A percentile compares a stretch with the other conserved stretches of the same genome.
Conservation (phyloP, 2,888 invertebrate genomes). For the Heteromurus nitidus region DNA sequence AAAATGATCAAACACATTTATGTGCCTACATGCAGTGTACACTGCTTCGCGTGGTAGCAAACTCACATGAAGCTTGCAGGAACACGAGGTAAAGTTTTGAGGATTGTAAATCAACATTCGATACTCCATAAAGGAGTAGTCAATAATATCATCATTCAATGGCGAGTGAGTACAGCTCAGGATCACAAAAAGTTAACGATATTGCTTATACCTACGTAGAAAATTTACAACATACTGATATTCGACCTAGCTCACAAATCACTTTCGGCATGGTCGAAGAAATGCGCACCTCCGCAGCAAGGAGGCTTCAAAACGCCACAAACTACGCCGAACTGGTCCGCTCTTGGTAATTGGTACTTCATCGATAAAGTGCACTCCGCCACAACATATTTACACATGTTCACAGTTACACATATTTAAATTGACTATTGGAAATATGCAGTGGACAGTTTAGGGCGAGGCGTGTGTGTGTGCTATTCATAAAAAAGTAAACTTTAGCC, state of each 20-base stretch:
- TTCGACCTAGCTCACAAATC: conserved; percentile 54
- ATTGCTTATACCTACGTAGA: conserved; percentile 9
- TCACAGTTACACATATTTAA: not conserved
- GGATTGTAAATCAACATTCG: conserved; percentile 21
- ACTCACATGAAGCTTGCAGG: too few species aligned
- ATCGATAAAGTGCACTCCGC: not conserved
- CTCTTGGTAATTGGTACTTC: not conserved
- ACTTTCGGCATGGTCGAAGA: conserved; percentile 20
- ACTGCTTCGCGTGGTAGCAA: too few species aligned
- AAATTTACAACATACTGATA: conserved; percentile 43
- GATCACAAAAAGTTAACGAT: conserved; percentile 41
- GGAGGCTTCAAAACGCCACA: not conserved
- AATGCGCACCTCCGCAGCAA: not conserved
- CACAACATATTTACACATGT: not conserved
- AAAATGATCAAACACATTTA: too few species aligned
- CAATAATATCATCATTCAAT: conserved; percentile 36
- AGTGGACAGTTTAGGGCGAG: conserved; percentile 35
- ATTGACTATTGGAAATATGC: conserved; percentile 21
- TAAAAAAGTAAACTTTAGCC: not conserved
- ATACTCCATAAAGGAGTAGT: conserved; percentile 42
- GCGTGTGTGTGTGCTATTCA: not conserved
- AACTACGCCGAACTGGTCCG: not conserved
- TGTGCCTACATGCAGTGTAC: too few species aligned
- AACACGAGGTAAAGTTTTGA: too few species aligned
- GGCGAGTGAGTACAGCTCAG: conserved; percentile 8